Evolutionary conservation across 1,140 invertebrate species (phyloP).

Genomic region (Leptopilina boulardi): DNA sequence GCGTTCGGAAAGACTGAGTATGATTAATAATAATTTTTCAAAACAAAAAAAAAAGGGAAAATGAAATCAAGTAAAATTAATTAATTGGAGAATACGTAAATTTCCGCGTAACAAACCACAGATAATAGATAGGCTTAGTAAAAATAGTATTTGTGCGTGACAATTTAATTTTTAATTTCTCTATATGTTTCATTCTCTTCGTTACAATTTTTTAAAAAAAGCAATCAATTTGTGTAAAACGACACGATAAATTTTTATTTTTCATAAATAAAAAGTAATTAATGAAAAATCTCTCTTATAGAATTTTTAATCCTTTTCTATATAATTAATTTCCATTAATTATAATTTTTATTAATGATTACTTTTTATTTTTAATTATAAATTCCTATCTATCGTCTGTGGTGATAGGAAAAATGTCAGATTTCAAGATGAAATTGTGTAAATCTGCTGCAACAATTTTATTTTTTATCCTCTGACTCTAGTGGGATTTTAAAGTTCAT

Average conservation of each 20-base stretch:
- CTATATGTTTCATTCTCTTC: not conserved
- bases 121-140: slow-evolving; percentile 11
- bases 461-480: slow-evolving; percentile 17
- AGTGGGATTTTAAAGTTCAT: not conserved
- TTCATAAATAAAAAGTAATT: slow-evolving; percentile 15
- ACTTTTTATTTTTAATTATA: not conserved
- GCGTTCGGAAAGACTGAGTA: slow-evolving; percentile 50
- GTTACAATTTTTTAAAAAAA: not conserved
- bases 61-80: slow-evolving; percentile 2
- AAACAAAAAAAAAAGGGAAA: slow-evolving; percentile 34
- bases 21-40: slow-evolving; percentile 39
- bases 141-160: not conserved
- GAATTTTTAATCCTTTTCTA: not conserved
- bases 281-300: not conserved
- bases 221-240: not conserved
- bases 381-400: slow-evolving; percentile 31
- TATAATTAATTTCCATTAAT: not conserved
- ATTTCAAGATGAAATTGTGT: not conserved
- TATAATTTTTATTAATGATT: too few relatives aligned
- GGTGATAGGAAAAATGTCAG: slow-evolving; percentile 19
- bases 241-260: slow-evolving; percentile 8
- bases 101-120: not conserved
- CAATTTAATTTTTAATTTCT: not conserved
- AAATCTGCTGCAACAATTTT: not conserved
- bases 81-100: not conserved